Conservation (phyloP, 1,140 invertebrate species). For the Araneus ventricosus region DNA sequence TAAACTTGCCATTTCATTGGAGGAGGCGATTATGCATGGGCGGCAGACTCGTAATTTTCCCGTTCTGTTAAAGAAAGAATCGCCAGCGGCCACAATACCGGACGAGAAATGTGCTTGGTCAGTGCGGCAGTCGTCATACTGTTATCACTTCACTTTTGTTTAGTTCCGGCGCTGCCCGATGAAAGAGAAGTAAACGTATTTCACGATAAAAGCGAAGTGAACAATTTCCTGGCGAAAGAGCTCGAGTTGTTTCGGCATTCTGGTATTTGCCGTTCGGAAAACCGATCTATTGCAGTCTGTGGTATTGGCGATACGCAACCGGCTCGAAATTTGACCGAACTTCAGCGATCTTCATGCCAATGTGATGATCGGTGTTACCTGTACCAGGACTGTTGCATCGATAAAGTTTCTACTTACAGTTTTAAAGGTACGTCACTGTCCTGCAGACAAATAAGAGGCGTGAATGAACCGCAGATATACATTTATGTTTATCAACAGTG, state of each 20-base stretch:
- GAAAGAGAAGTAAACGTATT: not conserved
- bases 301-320: too few relatives aligned
- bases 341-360: slow-evolving; percentile 77
- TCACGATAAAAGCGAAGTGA: not conserved
- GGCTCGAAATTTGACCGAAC: not conserved
- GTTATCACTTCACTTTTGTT: not conserved
- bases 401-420: slow-evolving; percentile 77
- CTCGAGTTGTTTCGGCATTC: not conserved
- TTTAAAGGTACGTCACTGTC: slow-evolving; percentile 78
- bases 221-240: not conserved
- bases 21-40: slow-evolving; percentile 17
- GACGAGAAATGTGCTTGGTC: slow-evolving; percentile 27
- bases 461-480: not conserved
- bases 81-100: not conserved
- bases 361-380: slow-evolving; percentile 81
- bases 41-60: not conserved
- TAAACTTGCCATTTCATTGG: not conserved
- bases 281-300: not conserved
- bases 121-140: not conserved
- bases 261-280: not conserved
- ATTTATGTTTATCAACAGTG: slow-evolving; percentile 56
- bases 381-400: slow-evolving; percentile 82
- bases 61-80: too few relatives aligned
- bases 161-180: not conserved
- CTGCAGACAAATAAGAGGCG: slow-evolving; percentile 1